phyloP scores from a whole-genome alignment of 2,113 vertebrate genomes.

The Tursiops truncatus region DNA sequence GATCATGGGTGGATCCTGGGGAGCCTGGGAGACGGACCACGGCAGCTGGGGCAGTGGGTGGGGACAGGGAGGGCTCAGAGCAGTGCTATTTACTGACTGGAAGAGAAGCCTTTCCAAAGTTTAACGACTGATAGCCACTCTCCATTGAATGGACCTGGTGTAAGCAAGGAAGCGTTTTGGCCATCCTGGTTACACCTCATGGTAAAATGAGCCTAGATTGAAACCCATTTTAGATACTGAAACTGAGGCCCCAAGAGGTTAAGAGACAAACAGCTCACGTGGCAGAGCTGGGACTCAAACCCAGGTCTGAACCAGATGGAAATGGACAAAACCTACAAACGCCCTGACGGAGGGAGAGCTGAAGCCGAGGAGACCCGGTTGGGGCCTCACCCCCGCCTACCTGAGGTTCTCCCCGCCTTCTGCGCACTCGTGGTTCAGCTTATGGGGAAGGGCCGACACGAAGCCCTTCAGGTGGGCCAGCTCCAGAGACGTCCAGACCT shows the following conservation, averaged over 20 bases:
- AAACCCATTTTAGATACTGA: not conserved
- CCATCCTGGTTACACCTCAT: accelerated
- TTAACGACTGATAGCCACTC: not conserved
- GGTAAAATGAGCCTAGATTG: not conserved
- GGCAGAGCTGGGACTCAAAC: not conserved
- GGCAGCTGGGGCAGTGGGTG: accelerated
- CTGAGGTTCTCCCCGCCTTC: slow-evolving; percentile 98
- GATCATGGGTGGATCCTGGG: not conserved
- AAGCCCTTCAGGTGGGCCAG: slow-evolving; percentile 94
- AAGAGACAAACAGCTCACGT: accelerated
- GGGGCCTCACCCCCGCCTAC: slow-evolving; percentile 70
- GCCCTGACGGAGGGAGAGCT: accelerated
- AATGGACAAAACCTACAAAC: no score
- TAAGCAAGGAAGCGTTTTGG: not conserved
- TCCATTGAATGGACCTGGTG: accelerated
- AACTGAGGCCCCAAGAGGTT: not conserved
- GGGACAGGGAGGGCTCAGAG: not conserved
- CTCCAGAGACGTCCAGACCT: slow-evolving; percentile 93
- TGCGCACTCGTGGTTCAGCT: slow-evolving; percentile 92
- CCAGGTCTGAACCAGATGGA: not conserved
- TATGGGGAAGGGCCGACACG: slow-evolving; percentile 90
- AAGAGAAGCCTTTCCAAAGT: not conserved
- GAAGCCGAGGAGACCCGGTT: accelerated
- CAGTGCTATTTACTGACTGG: not conserved
- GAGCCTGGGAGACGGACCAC: not conserved